Evolutionary conservation across 2,888 invertebrate species (phyloP).

Genomic region (Eremobia ochroleuca): DNA sequence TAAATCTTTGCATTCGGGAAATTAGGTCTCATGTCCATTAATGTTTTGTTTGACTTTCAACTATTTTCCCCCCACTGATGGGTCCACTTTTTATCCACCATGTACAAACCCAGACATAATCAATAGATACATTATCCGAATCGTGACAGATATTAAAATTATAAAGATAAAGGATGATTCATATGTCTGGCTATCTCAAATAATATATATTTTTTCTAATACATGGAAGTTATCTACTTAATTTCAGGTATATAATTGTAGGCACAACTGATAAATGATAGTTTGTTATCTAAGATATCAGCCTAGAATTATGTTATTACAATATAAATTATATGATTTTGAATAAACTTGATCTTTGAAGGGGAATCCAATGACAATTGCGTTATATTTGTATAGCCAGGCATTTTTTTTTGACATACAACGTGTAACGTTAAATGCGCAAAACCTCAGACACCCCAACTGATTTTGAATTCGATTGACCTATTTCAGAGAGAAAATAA

Average conservation of each 20-base stretch:
- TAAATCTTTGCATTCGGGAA: not conserved
- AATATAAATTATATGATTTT: not conserved
- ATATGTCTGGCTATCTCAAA: slow-evolving; percentile 14
- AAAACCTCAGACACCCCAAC: too few species aligned
- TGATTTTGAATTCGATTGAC: too few species aligned
- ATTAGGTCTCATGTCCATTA: not conserved
- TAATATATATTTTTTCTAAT: not conserved
- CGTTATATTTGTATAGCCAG: not conserved
- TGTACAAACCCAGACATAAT: not conserved
- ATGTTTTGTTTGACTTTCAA: not conserved
- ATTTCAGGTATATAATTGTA: not conserved
- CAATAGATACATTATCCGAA: slow-evolving; percentile 1
- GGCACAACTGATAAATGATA: not conserved
- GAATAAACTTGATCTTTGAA: slow-evolving; percentile 15
- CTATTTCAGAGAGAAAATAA: too few species aligned
- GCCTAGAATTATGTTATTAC: not conserved
- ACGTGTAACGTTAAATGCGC: too few species aligned
- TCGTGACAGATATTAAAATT: slow-evolving; percentile 11
- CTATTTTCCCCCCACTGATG: not conserved
- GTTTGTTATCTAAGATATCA: slow-evolving; percentile 8
- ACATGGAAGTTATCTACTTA: not conserved
- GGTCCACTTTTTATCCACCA: not conserved
- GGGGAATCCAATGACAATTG: not conserved
- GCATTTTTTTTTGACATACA: not conserved
- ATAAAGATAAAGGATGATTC: slow-evolving; percentile 22